A percentile compares a stretch with the other conserved stretches of the same genome.
phyloP scores from a whole-genome alignment of 2,888 invertebrate species.

The Ligdia adustata region DNA sequence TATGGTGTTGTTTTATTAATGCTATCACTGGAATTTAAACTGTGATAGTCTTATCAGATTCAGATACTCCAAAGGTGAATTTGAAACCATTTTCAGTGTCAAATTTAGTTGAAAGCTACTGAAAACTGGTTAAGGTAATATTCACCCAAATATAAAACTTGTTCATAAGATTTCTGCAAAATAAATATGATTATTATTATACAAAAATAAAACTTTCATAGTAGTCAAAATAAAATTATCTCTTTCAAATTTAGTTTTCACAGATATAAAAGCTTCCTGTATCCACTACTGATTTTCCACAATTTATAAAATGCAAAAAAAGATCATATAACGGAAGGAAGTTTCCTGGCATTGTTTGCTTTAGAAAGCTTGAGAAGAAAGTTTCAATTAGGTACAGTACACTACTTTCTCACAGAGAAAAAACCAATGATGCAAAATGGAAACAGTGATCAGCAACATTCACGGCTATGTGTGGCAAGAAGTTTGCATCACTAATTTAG shows the following conservation, averaged over 20 bases:
- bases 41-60: slow-evolving; percentile 3
- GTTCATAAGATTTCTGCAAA: no score
- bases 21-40: not conserved
- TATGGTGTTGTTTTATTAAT: not conserved
- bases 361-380: slow-evolving; percentile 16
- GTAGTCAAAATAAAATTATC: no score
- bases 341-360: slow-evolving; percentile 1
- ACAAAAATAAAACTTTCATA: no score
- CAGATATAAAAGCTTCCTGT: no score
- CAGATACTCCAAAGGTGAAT: not conserved
- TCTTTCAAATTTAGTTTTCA: no score
- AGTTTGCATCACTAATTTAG: slow-evolving; percentile 11
- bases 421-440: slow-evolving; percentile 9
- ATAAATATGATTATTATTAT: no score
- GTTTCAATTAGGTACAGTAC: not conserved
- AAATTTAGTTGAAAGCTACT: no score
- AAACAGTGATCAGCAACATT: not conserved
- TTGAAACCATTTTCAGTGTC: not conserved
- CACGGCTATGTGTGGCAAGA: slow-evolving; percentile 13
- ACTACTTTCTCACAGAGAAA: slow-evolving; percentile 14
- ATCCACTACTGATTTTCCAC: no score
- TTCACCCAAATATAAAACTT: no score
- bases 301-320: no score
- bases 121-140: no score
- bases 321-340: no score